Evolutionary conservation across 2,888 invertebrate species (phyloP).

Genomic region (Nomada fucata): DNA sequence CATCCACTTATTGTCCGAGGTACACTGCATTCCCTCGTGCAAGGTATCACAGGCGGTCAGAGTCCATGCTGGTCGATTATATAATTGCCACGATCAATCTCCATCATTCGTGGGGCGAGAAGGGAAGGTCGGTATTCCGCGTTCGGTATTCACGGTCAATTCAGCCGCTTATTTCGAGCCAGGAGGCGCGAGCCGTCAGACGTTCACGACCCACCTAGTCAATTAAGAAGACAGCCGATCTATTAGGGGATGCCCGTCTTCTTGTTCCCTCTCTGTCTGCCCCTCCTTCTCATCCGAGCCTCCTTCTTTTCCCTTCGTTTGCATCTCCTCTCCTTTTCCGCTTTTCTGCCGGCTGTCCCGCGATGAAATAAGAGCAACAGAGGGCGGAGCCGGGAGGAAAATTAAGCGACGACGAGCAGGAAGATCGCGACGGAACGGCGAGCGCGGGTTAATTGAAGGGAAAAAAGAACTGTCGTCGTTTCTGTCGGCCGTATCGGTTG

Average conservation of each 20-base stretch:
- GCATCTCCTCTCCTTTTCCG: constrained; percentile 39
- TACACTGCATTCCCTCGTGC: not conserved
- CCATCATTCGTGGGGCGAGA: constrained; percentile 38
- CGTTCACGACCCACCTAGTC: constrained; percentile 80
- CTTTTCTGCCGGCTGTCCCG: constrained; percentile 39
- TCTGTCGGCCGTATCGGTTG: not conserved
- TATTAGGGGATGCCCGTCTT: constrained; percentile 76
- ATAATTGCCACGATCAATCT: constrained; percentile 57
- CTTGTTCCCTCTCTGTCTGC: constrained; percentile 10
- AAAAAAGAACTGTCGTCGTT: constrained; percentile 2
- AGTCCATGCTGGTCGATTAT: constrained; percentile 36
- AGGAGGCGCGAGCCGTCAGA: constrained; percentile 70
- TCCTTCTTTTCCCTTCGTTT: not conserved
- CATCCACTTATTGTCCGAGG: not conserved
- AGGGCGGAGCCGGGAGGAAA: constrained; percentile 4
- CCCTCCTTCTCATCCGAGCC: not conserved
- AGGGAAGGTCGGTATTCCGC: constrained; percentile 60
- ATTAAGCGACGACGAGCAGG: constrained; percentile 32
- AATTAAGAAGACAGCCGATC: constrained; percentile 83
- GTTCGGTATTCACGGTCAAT: constrained; percentile 63
- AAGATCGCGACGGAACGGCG: constrained; percentile 10
- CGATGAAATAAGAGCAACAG: constrained; percentile 38
- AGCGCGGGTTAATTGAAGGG: constrained; percentile 37
- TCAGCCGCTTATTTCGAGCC: constrained; percentile 61
- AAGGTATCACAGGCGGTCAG: constrained; percentile 19